Evolutionary conservation across 2,888 invertebrate species (phyloP).

Genomic region (Drosophila kanekoi): DNA sequence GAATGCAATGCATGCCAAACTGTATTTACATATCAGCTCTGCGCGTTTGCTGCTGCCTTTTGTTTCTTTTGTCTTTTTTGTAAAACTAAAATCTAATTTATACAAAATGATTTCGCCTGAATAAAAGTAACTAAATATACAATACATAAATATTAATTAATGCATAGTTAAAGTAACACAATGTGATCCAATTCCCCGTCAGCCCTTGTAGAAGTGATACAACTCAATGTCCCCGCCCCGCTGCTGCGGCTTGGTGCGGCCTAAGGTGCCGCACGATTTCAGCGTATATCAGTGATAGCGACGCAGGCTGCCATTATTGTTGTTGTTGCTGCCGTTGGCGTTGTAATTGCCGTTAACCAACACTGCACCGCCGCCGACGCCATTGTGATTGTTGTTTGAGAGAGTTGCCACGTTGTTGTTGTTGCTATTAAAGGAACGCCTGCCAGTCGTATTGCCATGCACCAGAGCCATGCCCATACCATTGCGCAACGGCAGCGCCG

Average conservation of each 20-base stretch:
- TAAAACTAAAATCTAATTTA: constrained; percentile 69
- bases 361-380: constrained; percentile 27
- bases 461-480: constrained; percentile 66
- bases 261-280: constrained; percentile 73
- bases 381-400: constrained; percentile 72
- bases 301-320: constrained; percentile 82
- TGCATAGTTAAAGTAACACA: constrained; percentile 37
- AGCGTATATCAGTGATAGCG: constrained; percentile 84
- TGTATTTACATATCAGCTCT: constrained; percentile 26
- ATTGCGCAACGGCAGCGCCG: constrained; percentile 84
- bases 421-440: constrained; percentile 77
- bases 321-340: constrained; percentile 58
- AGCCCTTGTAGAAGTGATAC: constrained; percentile 76
- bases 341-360: constrained; percentile 41
- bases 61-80: constrained; percentile 14
- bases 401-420: constrained; percentile 71
- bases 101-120: constrained; percentile 64
- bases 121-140: constrained; percentile 57
- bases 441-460: constrained; percentile 82
- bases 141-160: constrained; percentile 39
- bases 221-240: constrained; percentile 70
- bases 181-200: constrained; percentile 23
- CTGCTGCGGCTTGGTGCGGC: constrained; percentile 57
- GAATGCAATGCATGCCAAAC: constrained; percentile 19
- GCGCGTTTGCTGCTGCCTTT: constrained; percentile 7